Conservation (phyloP, 2,113 vertebrate species). For the Platanista minor region DNA sequence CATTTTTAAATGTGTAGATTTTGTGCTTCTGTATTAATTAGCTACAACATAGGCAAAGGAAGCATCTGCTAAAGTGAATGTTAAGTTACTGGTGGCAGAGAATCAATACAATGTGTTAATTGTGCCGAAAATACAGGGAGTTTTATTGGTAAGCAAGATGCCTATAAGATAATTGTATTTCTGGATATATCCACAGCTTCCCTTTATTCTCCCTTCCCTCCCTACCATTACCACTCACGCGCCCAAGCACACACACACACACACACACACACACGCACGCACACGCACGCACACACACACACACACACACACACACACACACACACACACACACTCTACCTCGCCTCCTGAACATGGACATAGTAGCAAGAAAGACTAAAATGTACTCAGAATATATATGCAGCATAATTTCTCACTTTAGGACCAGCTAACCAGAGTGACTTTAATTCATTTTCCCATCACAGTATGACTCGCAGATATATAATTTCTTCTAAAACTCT, state of each 20-base stretch:
- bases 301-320: too few species aligned
- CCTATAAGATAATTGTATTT: slow-evolving; percentile 16
- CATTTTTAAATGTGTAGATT: slow-evolving; percentile 30
- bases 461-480: neutral
- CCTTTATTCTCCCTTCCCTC: neutral
- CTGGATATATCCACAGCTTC: neutral
- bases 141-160: slow-evolving; percentile 45
- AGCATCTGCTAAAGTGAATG: slow-evolving; percentile 21
- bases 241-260: neutral
- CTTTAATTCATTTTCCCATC: slow-evolving; percentile 12
- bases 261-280: too few species aligned
- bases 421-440: neutral
- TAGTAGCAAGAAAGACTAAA: neutral
- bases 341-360: neutral
- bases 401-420: neutral
- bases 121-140: neutral
- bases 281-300: neutral
- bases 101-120: slow-evolving; percentile 8
- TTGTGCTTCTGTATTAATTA: slow-evolving; percentile 38
- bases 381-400: neutral
- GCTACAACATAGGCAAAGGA: slow-evolving; percentile 13
- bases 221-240: neutral
- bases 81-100: neutral
- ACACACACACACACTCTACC: neutral
- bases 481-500: neutral